phyloP scores from a whole-genome alignment of 2,113 vertebrate species.

The Hydropotes inermis region DNA sequence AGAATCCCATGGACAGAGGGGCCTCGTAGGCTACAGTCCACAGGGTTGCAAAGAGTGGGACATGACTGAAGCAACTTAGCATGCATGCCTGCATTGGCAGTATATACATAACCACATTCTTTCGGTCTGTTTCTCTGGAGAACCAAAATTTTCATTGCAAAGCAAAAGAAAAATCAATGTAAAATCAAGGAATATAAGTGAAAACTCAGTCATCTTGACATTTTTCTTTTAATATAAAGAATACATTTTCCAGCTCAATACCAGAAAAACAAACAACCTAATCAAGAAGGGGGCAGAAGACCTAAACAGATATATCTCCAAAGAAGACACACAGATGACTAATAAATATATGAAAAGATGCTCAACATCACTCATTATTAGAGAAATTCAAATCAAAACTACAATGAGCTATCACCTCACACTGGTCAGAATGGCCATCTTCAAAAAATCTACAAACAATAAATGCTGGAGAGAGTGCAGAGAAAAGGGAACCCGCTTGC shows the following conservation, averaged over 20 bases:
- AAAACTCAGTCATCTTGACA: neutral
- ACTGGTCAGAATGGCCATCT: neutral
- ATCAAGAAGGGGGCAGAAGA: neutral
- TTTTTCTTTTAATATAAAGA: neutral
- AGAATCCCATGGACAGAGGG: neutral
- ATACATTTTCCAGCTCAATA: neutral
- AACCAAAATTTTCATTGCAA: neutral
- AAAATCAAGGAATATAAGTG: neutral
- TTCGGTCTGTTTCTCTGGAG: neutral
- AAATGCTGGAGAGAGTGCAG: neutral
- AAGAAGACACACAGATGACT: neutral
- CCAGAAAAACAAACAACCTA: neutral
- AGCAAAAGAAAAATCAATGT: neutral
- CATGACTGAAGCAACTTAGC: neutral
- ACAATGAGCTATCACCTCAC: neutral
- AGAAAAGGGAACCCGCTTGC: neutral
- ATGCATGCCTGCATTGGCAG: neutral
- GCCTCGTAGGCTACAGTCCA: neutral
- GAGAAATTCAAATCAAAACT: neutral
- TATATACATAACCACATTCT: neutral
- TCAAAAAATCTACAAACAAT: neutral
- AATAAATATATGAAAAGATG: neutral
- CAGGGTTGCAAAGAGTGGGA: neutral
- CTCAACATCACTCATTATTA: neutral
- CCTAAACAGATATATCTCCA: neutral